Conservation (phyloP, 2,113 vertebrate genomes). For the Oreochromis tanganicae region DNA sequence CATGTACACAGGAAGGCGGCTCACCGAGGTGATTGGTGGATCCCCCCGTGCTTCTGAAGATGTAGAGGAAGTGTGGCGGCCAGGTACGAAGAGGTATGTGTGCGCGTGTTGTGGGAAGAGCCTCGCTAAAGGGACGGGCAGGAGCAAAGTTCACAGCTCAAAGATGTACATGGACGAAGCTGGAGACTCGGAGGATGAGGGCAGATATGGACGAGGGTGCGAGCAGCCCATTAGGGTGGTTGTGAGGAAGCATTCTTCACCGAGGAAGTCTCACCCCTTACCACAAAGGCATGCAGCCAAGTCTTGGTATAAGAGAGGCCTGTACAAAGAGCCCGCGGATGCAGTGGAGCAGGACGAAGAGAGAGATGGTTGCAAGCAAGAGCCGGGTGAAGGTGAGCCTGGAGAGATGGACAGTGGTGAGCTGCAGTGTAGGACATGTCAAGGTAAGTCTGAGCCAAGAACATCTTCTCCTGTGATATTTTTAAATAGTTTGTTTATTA, state of each 20-base stretch:
- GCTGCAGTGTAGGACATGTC: constrained; percentile 42
- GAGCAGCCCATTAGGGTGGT: constrained; percentile 35
- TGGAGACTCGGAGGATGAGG: constrained; percentile 62
- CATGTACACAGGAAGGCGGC: constrained; percentile 29
- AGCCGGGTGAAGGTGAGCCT: neutral
- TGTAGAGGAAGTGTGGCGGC: constrained; percentile 8
- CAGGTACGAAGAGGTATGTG: constrained; percentile 23
- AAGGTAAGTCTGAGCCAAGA: constrained; percentile 16
- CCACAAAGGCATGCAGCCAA: constrained; percentile 13
- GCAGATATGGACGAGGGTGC: neutral
- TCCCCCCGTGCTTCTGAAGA: neutral
- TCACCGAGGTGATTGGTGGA: neutral
- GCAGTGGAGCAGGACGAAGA: neutral
- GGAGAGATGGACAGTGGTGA: constrained; percentile 6
- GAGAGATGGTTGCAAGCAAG: neutral
- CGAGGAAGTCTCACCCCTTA: constrained; percentile 34
- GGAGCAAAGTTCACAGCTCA: constrained; percentile 24
- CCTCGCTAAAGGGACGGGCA: constrained; percentile 8
- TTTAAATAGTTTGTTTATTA: fast-evolving
- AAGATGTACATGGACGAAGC: constrained; percentile 29
- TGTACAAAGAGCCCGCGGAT: neutral
- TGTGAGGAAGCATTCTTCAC: constrained; percentile 34
- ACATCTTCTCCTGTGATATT: fast-evolving
- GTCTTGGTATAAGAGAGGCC: constrained; percentile 38
- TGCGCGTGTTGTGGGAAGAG: constrained; percentile 69